Base-by-base conservation (phyloP, 1,140 invertebrate genomes). In the Euura lappo region DNA sequence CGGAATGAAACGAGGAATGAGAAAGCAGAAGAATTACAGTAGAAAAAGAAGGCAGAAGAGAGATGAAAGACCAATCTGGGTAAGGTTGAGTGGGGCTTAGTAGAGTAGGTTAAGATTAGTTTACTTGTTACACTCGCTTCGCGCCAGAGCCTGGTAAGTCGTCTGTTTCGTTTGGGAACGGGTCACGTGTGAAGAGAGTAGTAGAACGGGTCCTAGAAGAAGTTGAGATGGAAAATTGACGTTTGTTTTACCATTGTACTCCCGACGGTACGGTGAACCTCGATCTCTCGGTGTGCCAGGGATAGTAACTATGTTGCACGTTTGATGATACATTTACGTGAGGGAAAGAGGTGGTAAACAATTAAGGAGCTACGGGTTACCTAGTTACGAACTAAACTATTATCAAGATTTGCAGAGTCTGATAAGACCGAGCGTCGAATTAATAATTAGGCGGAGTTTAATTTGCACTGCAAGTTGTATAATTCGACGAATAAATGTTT, bases 51-150 rank as follows among this genome's bases (percentile, higher is more conserved):
- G 42, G 42, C 44, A 28, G 44, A 47, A 13, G 4, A 71, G 47
- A 44, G 45, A n/a, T 70, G 44, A 69, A 70, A 72, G 77, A 78
- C 79, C 75, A 75, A 81, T 76, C 71, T 67, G 68, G 73, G 43
- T 28, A 66, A 28, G 69, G 64, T 69, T 45, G 68, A 78, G 66
- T 75, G 65, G 70, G 75, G 74, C 72, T 80, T 76, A 79, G 71
- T 72, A 74, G 72, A 67, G 64, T 76, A 77, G 77, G 74, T 82
- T 78, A 77, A 80, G 75, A 79, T 81, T 72, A 74, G 77, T 79
- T 80, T 79, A 76, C 75, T 79, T 76, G 80, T 76, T 78, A 77
- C 75, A 11, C 13, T 60, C 28, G 28, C 28, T 28, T 70, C 71
- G 66, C 65, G 67, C 28, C 69, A 60, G 70, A 44, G 75, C 72